These are phyloP conservation scores for Dromococcyx pavoninus DNA, from an alignment of 2,797 vertebrate genomes.

Conservation along the genomic window DNA sequence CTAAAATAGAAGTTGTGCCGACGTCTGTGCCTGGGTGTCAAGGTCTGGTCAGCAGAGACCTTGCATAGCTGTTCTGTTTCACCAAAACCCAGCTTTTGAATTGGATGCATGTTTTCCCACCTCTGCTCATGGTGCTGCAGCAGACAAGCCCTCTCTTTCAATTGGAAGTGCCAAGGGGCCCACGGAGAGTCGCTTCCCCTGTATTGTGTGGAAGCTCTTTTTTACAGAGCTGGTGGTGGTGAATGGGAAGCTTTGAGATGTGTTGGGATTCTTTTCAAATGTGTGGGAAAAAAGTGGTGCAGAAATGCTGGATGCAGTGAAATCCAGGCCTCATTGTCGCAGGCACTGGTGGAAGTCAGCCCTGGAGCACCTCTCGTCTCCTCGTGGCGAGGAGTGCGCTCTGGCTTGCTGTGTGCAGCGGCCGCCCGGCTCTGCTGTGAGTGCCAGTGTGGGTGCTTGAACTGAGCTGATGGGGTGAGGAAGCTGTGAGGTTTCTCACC, in stretches of 20 bases:
- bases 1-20: not conserved
- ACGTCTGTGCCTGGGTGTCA: not conserved
- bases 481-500: not conserved
- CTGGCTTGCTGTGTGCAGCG: not conserved
- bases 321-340: not conserved
- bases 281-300: not conserved
- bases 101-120: not conserved
- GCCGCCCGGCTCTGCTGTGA: rapidly evolving
- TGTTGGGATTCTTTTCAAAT: not conserved
- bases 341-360: not conserved
- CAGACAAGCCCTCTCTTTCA: not conserved
- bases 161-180: not conserved
- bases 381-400: not conserved
- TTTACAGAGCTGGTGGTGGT: not conserved
- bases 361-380: rapidly evolving
- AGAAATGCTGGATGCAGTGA: not conserved
- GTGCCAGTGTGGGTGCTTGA: rapidly evolving
- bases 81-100: not conserved
- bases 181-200: not conserved
- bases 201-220: not conserved
- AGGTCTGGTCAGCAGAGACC: not conserved
- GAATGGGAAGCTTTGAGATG: not conserved
- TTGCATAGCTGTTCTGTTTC: not conserved
- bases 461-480: rapidly evolving
- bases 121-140: not conserved